These are phyloP conservation scores for Anthopleura sola DNA, from an alignment of 64 coral and sea anemone species.

Conservation along the genomic window DNA sequence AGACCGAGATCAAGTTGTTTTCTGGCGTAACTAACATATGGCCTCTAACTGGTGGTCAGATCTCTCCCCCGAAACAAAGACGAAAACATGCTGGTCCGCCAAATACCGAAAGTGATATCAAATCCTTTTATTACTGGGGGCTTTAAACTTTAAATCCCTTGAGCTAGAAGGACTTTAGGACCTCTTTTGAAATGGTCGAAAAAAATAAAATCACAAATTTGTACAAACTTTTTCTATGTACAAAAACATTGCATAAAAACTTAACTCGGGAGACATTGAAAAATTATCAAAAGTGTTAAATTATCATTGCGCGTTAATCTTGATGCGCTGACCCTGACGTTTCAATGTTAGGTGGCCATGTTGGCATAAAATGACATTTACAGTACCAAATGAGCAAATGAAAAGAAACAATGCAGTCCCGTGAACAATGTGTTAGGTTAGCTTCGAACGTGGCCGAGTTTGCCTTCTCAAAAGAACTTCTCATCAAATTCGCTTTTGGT, in stretches of 20 bases:
- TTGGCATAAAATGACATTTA: not conserved
- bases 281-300: not conserved
- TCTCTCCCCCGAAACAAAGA: not conserved
- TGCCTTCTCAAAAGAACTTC: not conserved
- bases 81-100: not conserved
- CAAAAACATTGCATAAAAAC: not conserved
- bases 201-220: not conserved
- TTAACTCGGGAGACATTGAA: not conserved
- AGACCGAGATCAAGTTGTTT: conserved; percentile 3
- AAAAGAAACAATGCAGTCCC: not conserved
- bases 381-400: not conserved
- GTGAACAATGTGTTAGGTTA: not conserved
- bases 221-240: not conserved
- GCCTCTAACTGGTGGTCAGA: not conserved
- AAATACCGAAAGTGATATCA: conserved; percentile 25
- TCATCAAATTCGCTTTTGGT: conserved; percentile 15
- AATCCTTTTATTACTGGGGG: not conserved
- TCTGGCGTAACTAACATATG: not conserved
- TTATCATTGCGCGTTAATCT: not conserved
- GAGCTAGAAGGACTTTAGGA: not conserved
- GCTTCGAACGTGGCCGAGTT: not conserved
- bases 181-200: not conserved
- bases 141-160: conserved; percentile 10
- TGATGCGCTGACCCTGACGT: not conserved
- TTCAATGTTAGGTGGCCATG: not conserved